Percentiles rank a stretch among this genome's conserved stretches.
Conservation (phyloP, 2,113 vertebrate species). For the Atherinomorus stipes region DNA sequence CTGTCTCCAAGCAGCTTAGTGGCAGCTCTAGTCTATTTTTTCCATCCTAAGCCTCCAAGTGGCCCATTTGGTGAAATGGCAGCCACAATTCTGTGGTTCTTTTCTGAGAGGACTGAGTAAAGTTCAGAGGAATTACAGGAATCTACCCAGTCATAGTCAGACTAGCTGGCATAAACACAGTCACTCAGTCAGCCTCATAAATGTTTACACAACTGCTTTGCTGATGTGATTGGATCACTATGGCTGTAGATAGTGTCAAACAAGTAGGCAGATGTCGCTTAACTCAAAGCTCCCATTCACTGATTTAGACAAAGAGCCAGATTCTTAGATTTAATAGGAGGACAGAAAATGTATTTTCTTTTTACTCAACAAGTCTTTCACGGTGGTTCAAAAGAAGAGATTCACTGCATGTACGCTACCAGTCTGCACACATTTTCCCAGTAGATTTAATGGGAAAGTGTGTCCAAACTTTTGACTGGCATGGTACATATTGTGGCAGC, state of each 20-base stretch:
- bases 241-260: constrained; percentile 14
- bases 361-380: too few species aligned
- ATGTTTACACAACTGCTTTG: constrained; percentile 52
- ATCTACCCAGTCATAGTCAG: constrained; percentile 61
- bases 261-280: constrained; percentile 21
- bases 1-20: constrained; percentile 73
- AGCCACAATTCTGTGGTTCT: constrained; percentile 67
- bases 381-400: too few species aligned
- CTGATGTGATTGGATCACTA: constrained; percentile 15
- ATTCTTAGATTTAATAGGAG: constrained; percentile 23
- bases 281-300: constrained; percentile 31
- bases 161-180: constrained; percentile 44
- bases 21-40: constrained; percentile 62
- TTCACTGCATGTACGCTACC: too few species aligned
- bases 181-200: constrained; percentile 46
- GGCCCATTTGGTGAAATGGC: constrained; percentile 61
- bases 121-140: constrained; percentile 80
- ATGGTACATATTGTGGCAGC: too few species aligned
- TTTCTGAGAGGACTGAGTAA: constrained; percentile 67
- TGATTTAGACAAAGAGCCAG: constrained; percentile 23
- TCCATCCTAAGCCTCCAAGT: constrained; percentile 61
- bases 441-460: too few species aligned
- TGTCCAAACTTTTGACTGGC: too few species aligned
- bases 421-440: too few species aligned
- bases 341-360: background rate